Evolutionary conservation across 2,113 vertebrate species (phyloP), one percentile per base, ranked within the genome.

Genomic region (Quiscalus mexicanus): DNA sequence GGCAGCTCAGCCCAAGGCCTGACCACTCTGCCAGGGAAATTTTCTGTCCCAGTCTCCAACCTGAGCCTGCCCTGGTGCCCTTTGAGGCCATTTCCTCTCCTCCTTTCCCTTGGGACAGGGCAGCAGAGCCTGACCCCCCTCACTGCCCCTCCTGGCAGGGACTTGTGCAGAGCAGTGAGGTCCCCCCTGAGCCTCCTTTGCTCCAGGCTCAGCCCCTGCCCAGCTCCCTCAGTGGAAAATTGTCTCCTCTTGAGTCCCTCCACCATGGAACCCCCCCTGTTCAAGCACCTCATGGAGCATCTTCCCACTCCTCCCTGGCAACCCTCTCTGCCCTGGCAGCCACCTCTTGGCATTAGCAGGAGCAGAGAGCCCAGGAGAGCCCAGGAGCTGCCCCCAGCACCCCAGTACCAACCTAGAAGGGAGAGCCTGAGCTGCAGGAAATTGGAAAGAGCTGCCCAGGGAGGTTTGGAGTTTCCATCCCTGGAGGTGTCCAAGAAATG

Each of bases 1-100:
- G 41, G 74, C 47, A 69, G 10, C 74, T 60, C 19, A 78, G 12
- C 16, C 55, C 63, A 60, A 60, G 8, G 53, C 31, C 71, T 59
- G 12, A 25, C 6, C 3, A 1, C 28, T 49, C 31, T 28, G 5
- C 1, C 60, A 64, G 47, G 24, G 37, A 18, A 27, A 64, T 35
- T 64, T 64, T 22, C 24, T 25, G 2, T 50, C 0, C 49, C 49
- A 24, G 0, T 49, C 42, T 49, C 60, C 44, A 20, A 1, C 1
- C 31, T 50, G 25, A 14, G 1, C 62, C 62, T 50, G 2, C 12
- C 37, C 31, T 42, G 52, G 35, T 17, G 31, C 62, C 2, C 21
- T 31, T 15, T 42, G 5, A 67, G 52, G 83, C 83, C 71, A 13
- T 76, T 50, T 17, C 62, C 47, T 25, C 47, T 49, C 47, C 23